These are phyloP conservation scores for Ditula angustiorana DNA, from an alignment of 2,888 invertebrate species.

Conservation along the genomic window DNA sequence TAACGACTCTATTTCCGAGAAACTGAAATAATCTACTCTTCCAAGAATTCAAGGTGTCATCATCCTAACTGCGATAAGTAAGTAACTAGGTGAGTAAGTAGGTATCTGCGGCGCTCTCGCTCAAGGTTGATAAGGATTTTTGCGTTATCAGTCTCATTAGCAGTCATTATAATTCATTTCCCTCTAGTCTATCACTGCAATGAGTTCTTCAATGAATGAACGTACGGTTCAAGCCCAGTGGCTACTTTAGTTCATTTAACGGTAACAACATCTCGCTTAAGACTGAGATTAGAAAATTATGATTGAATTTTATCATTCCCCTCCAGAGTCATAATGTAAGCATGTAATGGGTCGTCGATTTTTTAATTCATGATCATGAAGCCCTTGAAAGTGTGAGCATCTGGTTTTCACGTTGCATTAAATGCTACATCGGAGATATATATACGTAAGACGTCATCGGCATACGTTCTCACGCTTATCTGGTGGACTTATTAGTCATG, in stretches of 20 bases:
- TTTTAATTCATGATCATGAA: slow-evolving; percentile 39
- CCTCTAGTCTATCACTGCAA: not conserved
- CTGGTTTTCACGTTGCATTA: slow-evolving; percentile 48
- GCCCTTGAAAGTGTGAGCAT: slow-evolving; percentile 51
- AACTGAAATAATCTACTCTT: not conserved
- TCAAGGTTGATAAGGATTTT: slow-evolving; percentile 65
- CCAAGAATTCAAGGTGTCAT: not conserved
- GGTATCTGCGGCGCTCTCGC: slow-evolving; percentile 46
- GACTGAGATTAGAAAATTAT: too few relatives aligned
- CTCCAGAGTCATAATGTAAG: too few relatives aligned
- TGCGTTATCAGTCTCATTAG: slow-evolving; percentile 54
- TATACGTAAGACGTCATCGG: slow-evolving; percentile 34
- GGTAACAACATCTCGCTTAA: too few relatives aligned
- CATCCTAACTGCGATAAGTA: not conserved
- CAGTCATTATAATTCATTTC: not conserved
- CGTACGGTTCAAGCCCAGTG: not conserved
- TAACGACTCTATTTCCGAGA: not conserved
- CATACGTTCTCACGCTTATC: slow-evolving; percentile 35
- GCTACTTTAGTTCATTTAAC: slow-evolving; percentile 21
- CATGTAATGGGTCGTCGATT: slow-evolving; percentile 15
- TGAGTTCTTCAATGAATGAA: not conserved
- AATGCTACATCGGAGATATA: slow-evolving; percentile 25
- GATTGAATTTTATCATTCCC: too few relatives aligned
- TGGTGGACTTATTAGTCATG: not conserved
- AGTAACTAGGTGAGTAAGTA: not conserved